phyloP scores from a whole-genome alignment of 1,140 invertebrate species.

The Nautilus pompilius region DNA sequence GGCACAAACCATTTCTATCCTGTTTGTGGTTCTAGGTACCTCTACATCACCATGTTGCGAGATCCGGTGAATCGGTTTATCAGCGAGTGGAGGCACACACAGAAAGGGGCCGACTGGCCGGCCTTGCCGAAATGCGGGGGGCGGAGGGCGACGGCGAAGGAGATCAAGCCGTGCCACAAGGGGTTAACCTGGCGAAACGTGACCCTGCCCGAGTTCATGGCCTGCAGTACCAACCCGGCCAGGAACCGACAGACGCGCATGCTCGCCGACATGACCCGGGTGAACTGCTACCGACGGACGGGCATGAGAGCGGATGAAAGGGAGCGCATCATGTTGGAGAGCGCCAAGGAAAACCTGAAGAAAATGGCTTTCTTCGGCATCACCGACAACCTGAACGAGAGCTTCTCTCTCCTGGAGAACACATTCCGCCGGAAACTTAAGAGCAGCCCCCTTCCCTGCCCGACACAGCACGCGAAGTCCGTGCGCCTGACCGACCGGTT shows the following conservation, averaged over 20 bases:
- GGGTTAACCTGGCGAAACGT: conserved; percentile 62
- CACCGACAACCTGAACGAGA: conserved; percentile 87
- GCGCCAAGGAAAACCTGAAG: conserved; percentile 88
- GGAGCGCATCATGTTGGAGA: conserved; percentile 79
- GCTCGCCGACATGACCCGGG: conserved; percentile 79
- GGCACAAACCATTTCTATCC: too few species aligned
- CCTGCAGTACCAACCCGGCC: conserved; percentile 87
- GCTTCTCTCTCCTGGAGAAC: conserved; percentile 93
- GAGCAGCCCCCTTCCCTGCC: conserved; percentile 3
- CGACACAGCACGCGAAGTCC: conserved; percentile 65
- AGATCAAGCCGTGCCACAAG: conserved; percentile 58
- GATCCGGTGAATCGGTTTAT: conserved; percentile 87
- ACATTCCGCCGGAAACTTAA: conserved; percentile 78
- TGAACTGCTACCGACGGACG: conserved; percentile 88
- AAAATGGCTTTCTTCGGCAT: conserved; percentile 95
- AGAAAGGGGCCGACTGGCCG: conserved; percentile 90
- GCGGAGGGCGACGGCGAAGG: conserved; percentile 66
- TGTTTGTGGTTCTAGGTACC: conserved; percentile 66
- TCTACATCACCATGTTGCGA: conserved; percentile 92
- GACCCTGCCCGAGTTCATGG: conserved; percentile 79
- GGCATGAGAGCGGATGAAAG: conserved; percentile 64
- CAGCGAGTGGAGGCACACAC: conserved; percentile 90
- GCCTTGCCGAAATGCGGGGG: conserved; percentile 56
- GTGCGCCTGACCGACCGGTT: too few species aligned
- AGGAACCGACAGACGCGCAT: conserved; percentile 94